These are phyloP conservation scores for Notodonta ziczac DNA, from an alignment of 2,888 invertebrate species.

Conservation along the genomic window DNA sequence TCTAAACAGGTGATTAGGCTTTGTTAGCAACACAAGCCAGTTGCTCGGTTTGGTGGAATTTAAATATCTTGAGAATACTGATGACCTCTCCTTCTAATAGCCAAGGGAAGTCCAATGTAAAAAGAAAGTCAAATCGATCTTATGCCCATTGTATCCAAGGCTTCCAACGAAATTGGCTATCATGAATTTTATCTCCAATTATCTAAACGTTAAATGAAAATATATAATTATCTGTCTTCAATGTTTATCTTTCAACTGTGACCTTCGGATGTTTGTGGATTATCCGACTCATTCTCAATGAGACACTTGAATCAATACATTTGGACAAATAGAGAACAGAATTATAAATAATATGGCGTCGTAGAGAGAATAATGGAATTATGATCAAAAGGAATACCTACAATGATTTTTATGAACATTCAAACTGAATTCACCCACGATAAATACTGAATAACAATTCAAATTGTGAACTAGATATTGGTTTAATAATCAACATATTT, in stretches of 20 bases:
- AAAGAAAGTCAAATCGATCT: not conserved
- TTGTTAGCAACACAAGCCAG: too few species aligned
- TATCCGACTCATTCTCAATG: constrained; percentile 22
- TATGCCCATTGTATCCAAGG: not conserved
- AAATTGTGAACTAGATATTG: not conserved
- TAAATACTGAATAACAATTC: not conserved
- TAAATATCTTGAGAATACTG: too few species aligned
- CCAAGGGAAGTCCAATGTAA: too few species aligned
- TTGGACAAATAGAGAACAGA: not conserved
- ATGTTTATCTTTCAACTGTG: constrained; percentile 24
- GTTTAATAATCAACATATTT: not conserved
- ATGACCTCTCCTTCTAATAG: too few species aligned
- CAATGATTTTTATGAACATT: not conserved
- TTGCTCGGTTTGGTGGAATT: too few species aligned
- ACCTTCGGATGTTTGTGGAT: constrained; percentile 34
- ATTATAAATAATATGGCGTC: not conserved
- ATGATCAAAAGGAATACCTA: too few species aligned
- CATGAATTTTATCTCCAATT: not conserved
- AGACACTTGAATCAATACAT: constrained; percentile 41
- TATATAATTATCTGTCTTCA: constrained; percentile 9
- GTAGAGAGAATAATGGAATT: not conserved
- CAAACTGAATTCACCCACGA: not conserved
- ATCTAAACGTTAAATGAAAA: constrained; percentile 1
- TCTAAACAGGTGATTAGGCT: too few species aligned
- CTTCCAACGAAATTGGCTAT: not conserved